Base-by-base conservation (phyloP, 2,888 invertebrate species). In the Uropetala carovei region DNA sequence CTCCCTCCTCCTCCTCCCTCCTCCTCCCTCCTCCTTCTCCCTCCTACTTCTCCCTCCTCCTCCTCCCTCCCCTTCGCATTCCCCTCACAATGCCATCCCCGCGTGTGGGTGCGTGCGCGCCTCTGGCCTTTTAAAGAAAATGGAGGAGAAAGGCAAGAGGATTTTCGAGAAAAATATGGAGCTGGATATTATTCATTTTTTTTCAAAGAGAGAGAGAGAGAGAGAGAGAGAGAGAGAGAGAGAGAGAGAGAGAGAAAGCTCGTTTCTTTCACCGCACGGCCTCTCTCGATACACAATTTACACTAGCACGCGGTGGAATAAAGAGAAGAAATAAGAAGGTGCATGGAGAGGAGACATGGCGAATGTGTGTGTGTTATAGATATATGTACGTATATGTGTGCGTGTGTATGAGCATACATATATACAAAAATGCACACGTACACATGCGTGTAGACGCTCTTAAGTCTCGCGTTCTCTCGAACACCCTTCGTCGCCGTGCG, bases 131-230 rank as follows among this genome's bases (percentile, higher is more conserved):
- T 18, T 22, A 75, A 75, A 75, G 22, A 75, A 75, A 27, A 75
- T 27, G 22, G 22, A 4, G 0, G 22, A 13, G 27, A 43, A 27
- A 27, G 75, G 22, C 68, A 22, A n/a, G 75, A 22, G 75, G 22
- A 75, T 75, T 75, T 27, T 43, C 75, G 22, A 27, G 22, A 75
- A 75, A 75, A 75, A 75, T 75, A 75, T 75, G 75, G 75, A 7
- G 27, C 4, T 13, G 11, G 22, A 27, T 75, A 22, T 75, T 75
- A 27, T n/a, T 9, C 75, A 22, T 75, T 43, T 75, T 75, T 75
- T 22, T n/a, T n/a, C n/a, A n/a, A n/a, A n/a, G n/a, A n/a, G n/a
- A n/a, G n/a, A n/a, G n/a, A n/a, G n/a, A n/a, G n/a, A n/a, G n/a
- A n/a, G n/a, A n/a, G n/a, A n/a, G n/a, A n/a, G n/a, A n/a, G n/a